Percentiles rank a stretch among this genome's conserved stretches.
These are phyloP conservation scores for Leptopilina clavipes DNA, from an alignment of 1,140 invertebrate genomes.

Conservation along the genomic window DNA sequence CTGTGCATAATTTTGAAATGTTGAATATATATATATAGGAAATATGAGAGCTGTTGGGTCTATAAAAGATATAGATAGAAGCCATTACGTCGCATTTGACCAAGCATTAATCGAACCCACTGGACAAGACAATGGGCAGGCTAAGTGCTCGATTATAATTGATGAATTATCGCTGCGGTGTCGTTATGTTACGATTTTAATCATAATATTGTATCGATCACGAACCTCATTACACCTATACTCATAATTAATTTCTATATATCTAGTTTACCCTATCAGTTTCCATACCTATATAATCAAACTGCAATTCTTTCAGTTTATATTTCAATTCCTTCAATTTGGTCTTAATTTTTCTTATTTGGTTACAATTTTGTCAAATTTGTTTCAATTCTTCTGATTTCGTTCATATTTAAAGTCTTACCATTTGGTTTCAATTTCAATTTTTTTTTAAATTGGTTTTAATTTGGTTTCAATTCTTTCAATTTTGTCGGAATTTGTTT, in stretches of 20 bases:
- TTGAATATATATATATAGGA: background rate
- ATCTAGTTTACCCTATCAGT: background rate
- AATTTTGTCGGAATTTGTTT: too few species aligned
- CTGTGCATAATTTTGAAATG: conserved; percentile 16
- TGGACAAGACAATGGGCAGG: conserved; percentile 26
- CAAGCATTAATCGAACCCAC: background rate
- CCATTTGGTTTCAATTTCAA: too few species aligned
- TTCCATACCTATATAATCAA: background rate
- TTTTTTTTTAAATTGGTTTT: too few species aligned
- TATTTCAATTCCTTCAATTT: too few species aligned
- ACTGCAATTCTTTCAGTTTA: too few species aligned
- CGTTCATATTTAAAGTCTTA: too few species aligned
- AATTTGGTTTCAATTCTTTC: too few species aligned
- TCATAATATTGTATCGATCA: conserved; percentile 23
- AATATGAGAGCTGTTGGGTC: background rate
- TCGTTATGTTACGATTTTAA: conserved; percentile 24
- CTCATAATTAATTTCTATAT: background rate
- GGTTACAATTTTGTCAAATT: too few species aligned
- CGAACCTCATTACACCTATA: conserved; percentile 13
- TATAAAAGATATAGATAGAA: conserved; percentile 25
- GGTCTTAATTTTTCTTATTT: too few species aligned
- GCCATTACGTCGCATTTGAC: background rate
- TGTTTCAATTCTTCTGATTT: too few species aligned
- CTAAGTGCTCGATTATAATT: conserved; percentile 13
- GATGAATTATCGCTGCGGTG: background rate